phyloP scores from a whole-genome alignment of 2,113 vertebrate genomes.

The Callaeas wilsoni region DNA sequence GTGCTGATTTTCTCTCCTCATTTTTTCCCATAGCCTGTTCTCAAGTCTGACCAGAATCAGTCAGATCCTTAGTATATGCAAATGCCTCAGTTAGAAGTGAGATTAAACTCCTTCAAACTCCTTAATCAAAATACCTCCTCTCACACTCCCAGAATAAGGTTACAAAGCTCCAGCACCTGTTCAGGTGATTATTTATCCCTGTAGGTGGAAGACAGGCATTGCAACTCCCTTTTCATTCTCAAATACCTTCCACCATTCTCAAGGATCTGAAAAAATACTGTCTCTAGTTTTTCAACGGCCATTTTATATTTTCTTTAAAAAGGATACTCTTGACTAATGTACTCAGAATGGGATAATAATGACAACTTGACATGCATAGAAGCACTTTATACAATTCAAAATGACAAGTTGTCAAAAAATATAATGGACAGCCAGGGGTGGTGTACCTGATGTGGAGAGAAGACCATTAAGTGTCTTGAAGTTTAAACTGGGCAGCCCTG shows the following conservation, averaged over 20 bases:
- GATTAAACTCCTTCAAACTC: background rate
- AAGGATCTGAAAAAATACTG: background rate
- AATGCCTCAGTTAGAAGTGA: background rate
- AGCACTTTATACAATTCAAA: background rate
- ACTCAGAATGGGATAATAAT: background rate
- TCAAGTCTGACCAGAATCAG: background rate
- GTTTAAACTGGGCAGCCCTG: background rate
- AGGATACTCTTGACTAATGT: background rate
- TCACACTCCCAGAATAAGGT: background rate
- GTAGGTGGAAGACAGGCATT: background rate
- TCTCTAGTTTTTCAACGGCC: background rate
- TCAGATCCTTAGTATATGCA: background rate
- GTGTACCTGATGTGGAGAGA: background rate
- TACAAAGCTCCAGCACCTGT: background rate
- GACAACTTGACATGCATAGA: background rate
- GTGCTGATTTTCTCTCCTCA: background rate
- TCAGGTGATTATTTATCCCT: background rate
- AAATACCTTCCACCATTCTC: background rate
- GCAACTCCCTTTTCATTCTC: background rate
- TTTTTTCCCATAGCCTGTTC: background rate
- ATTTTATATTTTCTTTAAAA: background rate
- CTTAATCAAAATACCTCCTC: background rate
- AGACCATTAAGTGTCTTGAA: background rate
- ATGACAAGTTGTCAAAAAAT: constrained; percentile 9
- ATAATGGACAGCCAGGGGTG: background rate